Evolutionary conservation across 2,797 vertebrate species (phyloP), one percentile per base, ranked within the genome.

Genomic region (Mormyrus proboscirostris): DNA sequence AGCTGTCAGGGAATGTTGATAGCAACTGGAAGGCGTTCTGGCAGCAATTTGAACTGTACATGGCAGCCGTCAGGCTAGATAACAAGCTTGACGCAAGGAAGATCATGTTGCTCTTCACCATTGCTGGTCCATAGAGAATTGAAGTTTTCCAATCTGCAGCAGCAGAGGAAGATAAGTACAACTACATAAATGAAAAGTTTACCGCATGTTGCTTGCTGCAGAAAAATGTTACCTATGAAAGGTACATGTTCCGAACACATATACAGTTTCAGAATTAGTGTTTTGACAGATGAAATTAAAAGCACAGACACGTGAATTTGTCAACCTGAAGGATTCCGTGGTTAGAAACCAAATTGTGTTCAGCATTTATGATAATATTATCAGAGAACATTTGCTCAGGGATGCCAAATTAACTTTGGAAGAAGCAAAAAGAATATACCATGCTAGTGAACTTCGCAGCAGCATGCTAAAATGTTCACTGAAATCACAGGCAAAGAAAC

Each of bases 51-150:
- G 33, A n/a, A n/a, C 89, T 90, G 38, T 90, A 89, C 83, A 86
- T 87, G 7, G 62, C 82, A 33, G 88, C 69, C 14, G 9, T 89
- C 8, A 65, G 89, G 41, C 25, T 87, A 16, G 65, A 88, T 4
- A n/a, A 65, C 8, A 89, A 87, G 44, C 19, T 83, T 25, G 89
- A 84, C 4, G 16, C 57, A 6, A 65, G 88, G 33, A 90, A 90
- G 49, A 84, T 89, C 83, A 38, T 73, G 0, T 88, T 91, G 29
- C 41, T 89, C 25, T 82, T 88, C 6, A 90, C 53, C 1, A n/a
- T 90, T 76, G 90, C 82, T 87, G 90, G 84, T 14, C 73, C 88
- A 86, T 88, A 91, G 49, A 89, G 88, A 5, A 62, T 86, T 62
- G 41, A 91, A 57, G 84, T 89, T 25, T 90, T 91, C 50, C 51